These are phyloP conservation scores for Saguinus imperator DNA, from an alignment of 2,113 vertebrate genomes.

Conservation along the genomic window DNA sequence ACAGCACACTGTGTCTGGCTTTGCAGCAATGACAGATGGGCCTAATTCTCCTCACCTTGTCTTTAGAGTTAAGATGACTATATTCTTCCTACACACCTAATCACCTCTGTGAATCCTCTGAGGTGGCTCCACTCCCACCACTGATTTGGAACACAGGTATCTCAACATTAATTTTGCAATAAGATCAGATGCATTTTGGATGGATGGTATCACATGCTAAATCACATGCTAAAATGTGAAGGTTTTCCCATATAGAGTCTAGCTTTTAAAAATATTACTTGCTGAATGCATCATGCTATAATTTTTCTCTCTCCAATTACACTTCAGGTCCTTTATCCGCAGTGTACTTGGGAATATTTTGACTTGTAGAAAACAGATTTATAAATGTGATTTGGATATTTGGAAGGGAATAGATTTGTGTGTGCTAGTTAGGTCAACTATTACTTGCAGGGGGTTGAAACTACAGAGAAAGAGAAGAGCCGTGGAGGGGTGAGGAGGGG, in stretches of 20 bases:
- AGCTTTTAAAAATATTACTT: neutral
- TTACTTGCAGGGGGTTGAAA: neutral
- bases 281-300: neutral
- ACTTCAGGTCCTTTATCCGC: neutral
- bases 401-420: neutral
- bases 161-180: neutral
- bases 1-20: neutral
- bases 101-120: neutral
- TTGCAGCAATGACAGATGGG: too few species aligned
- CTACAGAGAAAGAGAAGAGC: neutral
- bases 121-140: too few species aligned
- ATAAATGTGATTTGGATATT: neutral
- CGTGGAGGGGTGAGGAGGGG: neutral
- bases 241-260: neutral
- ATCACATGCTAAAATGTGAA: too few species aligned
- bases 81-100: neutral
- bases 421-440: neutral
- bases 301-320: neutral
- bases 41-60: neutral
- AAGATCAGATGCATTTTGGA: neutral
- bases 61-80: neutral
- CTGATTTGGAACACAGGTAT: neutral
- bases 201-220: neutral
- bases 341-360: neutral
- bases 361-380: neutral